Evolutionary conservation across 1,140 invertebrate genomes (phyloP).

Genomic region (Geopemphigus sp.): DNA sequence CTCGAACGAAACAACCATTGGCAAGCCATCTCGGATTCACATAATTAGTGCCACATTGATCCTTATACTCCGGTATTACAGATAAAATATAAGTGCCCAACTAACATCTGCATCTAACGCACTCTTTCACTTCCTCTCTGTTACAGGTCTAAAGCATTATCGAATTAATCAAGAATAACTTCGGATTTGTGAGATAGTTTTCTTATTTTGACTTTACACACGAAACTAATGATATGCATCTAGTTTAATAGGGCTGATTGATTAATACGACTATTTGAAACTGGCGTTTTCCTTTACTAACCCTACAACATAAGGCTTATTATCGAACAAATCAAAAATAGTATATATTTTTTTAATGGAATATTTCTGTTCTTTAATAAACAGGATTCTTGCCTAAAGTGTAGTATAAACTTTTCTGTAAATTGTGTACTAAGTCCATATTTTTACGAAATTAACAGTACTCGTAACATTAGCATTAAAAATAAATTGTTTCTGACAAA

Average conservation of each 20-base stretch:
- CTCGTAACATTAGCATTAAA: too few species aligned
- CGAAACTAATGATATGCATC: too few species aligned
- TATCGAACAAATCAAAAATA: too few species aligned
- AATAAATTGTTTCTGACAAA: background rate
- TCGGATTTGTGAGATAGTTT: too few species aligned
- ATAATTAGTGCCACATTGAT: slow-evolving; percentile 33
- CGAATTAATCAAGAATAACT: slow-evolving; percentile 20
- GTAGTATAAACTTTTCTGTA: background rate
- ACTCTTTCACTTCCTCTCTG: background rate
- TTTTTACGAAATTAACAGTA: background rate
- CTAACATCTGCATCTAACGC: slow-evolving; percentile 5
- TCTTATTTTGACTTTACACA: too few species aligned
- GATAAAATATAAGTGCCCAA: background rate
- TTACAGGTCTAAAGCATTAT: background rate
- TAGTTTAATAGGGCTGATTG: too few species aligned
- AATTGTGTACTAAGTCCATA: background rate
- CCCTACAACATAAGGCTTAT: too few species aligned
- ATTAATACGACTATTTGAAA: too few species aligned
- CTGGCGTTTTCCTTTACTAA: too few species aligned
- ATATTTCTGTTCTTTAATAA: too few species aligned
- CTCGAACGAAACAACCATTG: slow-evolving; percentile 25
- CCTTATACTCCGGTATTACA: background rate
- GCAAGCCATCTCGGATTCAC: slow-evolving; percentile 11
- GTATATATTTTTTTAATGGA: too few species aligned
- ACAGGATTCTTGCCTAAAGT: too few species aligned